Evolutionary conservation across 2,113 vertebrate species (phyloP).

Genomic region (Eurystomus gularis): DNA sequence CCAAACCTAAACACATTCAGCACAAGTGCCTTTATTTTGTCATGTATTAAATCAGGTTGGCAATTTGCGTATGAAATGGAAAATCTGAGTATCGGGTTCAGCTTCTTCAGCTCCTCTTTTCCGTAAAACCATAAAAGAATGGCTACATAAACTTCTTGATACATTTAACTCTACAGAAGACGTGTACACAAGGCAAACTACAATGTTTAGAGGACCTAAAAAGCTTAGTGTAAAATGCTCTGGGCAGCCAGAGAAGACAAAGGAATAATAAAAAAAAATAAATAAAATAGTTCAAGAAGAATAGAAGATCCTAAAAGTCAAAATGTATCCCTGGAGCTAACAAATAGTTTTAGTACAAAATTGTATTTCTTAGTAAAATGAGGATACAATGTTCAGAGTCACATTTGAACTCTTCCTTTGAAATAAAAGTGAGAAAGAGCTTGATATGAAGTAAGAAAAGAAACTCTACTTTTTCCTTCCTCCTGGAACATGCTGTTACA

Average conservation of each 20-base stretch:
- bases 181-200: neutral
- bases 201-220: neutral
- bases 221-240: neutral
- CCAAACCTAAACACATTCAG: neutral
- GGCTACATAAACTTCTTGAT: neutral
- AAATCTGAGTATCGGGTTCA: neutral
- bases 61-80: neutral
- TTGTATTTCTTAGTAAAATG: no score
- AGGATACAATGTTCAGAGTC: no score
- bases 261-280: neutral
- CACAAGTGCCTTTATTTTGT: neutral
- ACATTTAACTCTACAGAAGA: neutral
- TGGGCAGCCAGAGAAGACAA: neutral
- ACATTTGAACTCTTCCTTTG: no score
- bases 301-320: neutral
- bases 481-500: no score
- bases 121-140: neutral
- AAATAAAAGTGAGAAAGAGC: no score
- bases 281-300: neutral
- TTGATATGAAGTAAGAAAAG: no score
- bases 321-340: neutral
- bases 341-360: neutral
- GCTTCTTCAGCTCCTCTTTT: neutral
- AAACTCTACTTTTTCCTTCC: no score
- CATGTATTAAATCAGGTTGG: neutral